phyloP scores from a whole-genome alignment of 2,797 vertebrate genomes.

The Clamator glandarius region DNA sequence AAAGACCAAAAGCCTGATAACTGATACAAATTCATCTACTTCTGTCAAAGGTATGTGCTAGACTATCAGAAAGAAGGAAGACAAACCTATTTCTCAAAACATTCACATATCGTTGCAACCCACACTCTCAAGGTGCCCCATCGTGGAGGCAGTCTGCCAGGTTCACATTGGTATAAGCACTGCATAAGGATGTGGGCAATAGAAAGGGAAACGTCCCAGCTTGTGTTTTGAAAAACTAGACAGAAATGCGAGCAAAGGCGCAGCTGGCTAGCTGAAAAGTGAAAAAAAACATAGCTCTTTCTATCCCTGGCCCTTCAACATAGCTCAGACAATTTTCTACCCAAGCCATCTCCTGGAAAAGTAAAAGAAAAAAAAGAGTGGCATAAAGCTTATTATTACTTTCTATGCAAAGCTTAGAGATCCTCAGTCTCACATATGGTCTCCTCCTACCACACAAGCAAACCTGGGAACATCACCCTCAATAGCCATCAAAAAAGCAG shows the following conservation, averaged over 20 bases:
- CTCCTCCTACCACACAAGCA: neutral
- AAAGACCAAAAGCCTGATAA: neutral
- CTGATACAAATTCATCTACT: neutral
- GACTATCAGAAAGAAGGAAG: neutral
- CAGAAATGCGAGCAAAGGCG: neutral
- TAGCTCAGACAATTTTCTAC: neutral
- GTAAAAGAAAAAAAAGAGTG: neutral
- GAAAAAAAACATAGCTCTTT: neutral
- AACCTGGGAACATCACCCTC: neutral
- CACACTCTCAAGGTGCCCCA: neutral
- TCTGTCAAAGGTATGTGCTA: neutral
- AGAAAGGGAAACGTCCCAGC: neutral
- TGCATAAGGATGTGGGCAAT: neutral
- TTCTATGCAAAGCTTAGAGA: neutral
- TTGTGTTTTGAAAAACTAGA: neutral
- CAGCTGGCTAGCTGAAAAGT: neutral
- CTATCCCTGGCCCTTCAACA: neutral
- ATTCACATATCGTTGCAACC: neutral
- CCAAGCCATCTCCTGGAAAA: neutral
- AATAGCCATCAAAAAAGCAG: fast-evolving
- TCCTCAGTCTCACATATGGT: neutral
- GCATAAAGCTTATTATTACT: neutral
- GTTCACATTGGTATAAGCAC: neutral
- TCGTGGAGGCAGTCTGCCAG: neutral
- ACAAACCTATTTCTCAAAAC: neutral